These are phyloP conservation scores for Amblyornis subalaris DNA, from an alignment of 2,113 vertebrate species.

Conservation along the genomic window DNA sequence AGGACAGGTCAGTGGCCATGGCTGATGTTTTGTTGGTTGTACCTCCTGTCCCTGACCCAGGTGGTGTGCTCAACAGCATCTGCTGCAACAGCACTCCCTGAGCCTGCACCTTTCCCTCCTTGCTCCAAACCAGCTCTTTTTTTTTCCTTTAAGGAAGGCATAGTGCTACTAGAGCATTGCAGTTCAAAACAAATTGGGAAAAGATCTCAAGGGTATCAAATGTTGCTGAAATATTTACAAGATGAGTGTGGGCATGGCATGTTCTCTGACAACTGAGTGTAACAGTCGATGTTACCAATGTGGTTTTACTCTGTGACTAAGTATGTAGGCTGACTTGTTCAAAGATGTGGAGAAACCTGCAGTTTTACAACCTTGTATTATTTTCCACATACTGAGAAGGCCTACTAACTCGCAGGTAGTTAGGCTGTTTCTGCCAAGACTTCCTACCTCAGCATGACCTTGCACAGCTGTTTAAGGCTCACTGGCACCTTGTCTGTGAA, in stretches of 20 bases:
- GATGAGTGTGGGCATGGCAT: neutral
- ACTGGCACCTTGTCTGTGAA: neutral
- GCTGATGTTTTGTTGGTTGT: neutral
- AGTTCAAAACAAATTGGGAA: neutral
- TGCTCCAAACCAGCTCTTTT: neutral
- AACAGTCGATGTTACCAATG: neutral
- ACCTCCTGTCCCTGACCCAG: fast-evolving
- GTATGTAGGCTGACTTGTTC: neutral
- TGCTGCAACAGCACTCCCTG: neutral
- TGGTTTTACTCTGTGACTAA: neutral
- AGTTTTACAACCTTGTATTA: neutral
- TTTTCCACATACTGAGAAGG: neutral
- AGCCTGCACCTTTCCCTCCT: neutral
- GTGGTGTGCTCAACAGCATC: neutral
- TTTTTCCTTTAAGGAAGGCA: neutral
- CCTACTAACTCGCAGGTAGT: neutral
- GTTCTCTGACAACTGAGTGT: neutral
- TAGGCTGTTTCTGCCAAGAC: neutral
- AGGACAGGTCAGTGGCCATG: neutral
- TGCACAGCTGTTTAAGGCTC: neutral
- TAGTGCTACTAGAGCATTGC: neutral
- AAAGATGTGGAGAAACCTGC: neutral
- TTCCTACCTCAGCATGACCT: neutral
- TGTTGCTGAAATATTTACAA: neutral
- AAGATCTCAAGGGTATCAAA: neutral